Conservation (phyloP, 92 coral and sea anemone genomes). For the Heteractis magnifica region DNA sequence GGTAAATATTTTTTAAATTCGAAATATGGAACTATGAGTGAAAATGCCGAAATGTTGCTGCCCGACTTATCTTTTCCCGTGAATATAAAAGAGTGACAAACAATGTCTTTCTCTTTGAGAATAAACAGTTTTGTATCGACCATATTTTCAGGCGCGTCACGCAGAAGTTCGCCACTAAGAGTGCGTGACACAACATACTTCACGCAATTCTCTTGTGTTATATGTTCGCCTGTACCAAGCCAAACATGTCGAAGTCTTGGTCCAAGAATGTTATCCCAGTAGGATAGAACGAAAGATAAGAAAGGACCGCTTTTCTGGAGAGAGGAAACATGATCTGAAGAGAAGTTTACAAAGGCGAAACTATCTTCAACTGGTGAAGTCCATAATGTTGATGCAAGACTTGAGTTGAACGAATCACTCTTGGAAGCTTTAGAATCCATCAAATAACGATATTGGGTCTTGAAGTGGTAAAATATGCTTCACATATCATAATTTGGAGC, state of each 20-base stretch:
- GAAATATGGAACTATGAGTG: slow-evolving; percentile 72
- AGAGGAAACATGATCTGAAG: slow-evolving; percentile 53
- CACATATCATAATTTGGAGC: neutral
- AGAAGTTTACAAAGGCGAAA: slow-evolving; percentile 64
- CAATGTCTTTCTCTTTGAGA: slow-evolving; percentile 75
- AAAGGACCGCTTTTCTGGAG: slow-evolving; percentile 77
- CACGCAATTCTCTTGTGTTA: slow-evolving; percentile 71
- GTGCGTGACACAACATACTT: slow-evolving; percentile 90
- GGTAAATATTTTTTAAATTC: slow-evolving; percentile 71
- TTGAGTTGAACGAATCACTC: neutral
- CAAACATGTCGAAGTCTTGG: slow-evolving; percentile 89
- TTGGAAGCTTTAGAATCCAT: slow-evolving; percentile 12
- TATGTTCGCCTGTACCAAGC: slow-evolving; percentile 69
- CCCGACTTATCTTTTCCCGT: slow-evolving; percentile 79
- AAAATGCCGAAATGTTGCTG: slow-evolving; percentile 71
- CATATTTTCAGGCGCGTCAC: slow-evolving; percentile 88
- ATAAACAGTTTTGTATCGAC: slow-evolving; percentile 91
- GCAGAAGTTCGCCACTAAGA: slow-evolving; percentile 89
- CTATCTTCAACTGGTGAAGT: slow-evolving; percentile 70
- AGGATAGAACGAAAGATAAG: slow-evolving; percentile 71
- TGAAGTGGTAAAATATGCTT: neutral
- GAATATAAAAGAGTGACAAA: slow-evolving; percentile 88
- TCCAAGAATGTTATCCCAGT: slow-evolving; percentile 94
- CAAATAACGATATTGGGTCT: neutral
- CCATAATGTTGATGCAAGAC: slow-evolving; percentile 28